Evolutionary conservation across 2,113 vertebrate genomes (phyloP).

Genomic region (Corynorhinus townsendii): DNA sequence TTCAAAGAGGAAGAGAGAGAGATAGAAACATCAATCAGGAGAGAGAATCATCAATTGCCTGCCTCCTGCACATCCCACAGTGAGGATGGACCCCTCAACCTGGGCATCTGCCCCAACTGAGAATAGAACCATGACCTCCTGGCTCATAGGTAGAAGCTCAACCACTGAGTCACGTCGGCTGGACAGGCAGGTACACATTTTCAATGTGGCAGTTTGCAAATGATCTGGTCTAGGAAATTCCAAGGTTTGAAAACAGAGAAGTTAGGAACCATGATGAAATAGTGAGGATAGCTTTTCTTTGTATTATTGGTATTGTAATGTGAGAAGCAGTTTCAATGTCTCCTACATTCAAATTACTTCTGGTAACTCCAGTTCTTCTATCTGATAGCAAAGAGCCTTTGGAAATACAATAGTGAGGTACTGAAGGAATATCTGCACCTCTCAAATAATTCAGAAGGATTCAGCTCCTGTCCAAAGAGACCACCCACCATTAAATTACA

Average conservation of each 20-base stretch:
- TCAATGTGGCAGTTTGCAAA: background rate
- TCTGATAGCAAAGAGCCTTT: background rate
- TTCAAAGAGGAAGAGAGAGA: too few species aligned
- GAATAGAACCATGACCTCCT: too few species aligned
- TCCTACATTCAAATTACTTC: background rate
- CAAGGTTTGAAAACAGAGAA: background rate
- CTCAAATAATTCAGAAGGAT: background rate
- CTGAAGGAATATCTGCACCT: background rate
- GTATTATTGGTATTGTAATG: background rate
- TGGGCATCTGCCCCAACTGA: too few species aligned
- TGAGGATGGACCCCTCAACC: too few species aligned
- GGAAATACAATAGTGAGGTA: background rate
- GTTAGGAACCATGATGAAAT: background rate
- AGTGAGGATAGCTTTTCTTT: background rate
- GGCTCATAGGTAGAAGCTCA: too few species aligned
- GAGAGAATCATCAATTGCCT: too few species aligned
- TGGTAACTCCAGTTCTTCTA: background rate
- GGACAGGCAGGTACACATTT: background rate
- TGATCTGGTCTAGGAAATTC: background rate
- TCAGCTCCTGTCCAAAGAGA: background rate
- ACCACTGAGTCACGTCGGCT: too few species aligned
- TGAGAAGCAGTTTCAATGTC: background rate
- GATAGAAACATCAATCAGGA: too few species aligned
- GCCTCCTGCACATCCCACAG: too few species aligned
- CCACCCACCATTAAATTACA: background rate